Evolutionary conservation across 2,888 invertebrate genomes (phyloP).

Genomic region (Cheilosia scutellata): DNA sequence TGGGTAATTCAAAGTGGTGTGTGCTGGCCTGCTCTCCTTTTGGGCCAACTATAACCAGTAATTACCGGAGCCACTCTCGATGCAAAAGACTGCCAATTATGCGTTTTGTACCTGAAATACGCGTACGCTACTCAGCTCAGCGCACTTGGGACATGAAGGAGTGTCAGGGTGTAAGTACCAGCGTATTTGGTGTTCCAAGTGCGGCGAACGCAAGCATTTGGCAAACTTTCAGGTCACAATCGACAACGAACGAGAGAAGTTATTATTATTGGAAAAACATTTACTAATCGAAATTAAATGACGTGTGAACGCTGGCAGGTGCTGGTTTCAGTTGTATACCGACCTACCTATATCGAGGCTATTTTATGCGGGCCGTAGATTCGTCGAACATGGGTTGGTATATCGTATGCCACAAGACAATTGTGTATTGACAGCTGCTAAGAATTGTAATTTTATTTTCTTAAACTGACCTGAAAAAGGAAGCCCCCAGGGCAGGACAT

Average conservation of each 20-base stretch:
- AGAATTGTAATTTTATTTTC: not conserved
- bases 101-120: conserved; percentile 64
- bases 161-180: conserved; percentile 11
- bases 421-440: not conserved
- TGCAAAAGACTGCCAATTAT: conserved; percentile 73
- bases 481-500: too few relatives aligned
- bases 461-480: too few relatives aligned
- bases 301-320: conserved; percentile 82
- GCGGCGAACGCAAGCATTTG: conserved; percentile 64
- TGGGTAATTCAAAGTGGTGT: conserved; percentile 46
- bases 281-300: conserved; percentile 84
- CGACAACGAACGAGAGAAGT: conserved; percentile 13
- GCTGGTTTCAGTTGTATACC: conserved; percentile 1
- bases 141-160: not conserved
- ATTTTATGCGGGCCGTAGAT: conserved; percentile 21
- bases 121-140: conserved; percentile 25
- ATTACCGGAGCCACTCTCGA: conserved; percentile 69
- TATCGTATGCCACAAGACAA: not conserved
- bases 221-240: conserved; percentile 59
- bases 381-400: not conserved
- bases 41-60: conserved; percentile 63
- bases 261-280: conserved; percentile 72
- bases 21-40: conserved; percentile 51
- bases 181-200: conserved; percentile 41
- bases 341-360: not conserved